A percentile compares a stretch with the other conserved stretches of the same genome.
Evolutionary conservation across 2,888 invertebrate genomes (phyloP).

Genomic region (Anorthoa munda): DNA sequence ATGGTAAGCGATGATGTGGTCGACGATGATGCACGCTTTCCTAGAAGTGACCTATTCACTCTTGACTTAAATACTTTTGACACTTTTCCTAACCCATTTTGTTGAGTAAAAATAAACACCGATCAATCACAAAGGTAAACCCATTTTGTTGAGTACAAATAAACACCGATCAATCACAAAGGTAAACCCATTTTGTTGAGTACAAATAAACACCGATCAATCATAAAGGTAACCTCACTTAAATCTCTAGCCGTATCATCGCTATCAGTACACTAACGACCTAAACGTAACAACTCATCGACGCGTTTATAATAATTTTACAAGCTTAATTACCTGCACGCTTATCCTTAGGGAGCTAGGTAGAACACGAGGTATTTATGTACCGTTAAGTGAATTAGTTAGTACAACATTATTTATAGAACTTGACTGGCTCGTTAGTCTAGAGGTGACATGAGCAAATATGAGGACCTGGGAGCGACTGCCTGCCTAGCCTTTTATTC

Average conservation of each 20-base stretch:
- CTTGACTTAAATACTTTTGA: too few relatives aligned
- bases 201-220: too few relatives aligned
- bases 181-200: neutral
- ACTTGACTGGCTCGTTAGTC: neutral
- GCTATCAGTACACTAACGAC: constrained; percentile 15
- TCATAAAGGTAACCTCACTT: neutral
- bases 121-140: neutral
- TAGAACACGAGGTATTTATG: constrained; percentile 26
- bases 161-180: neutral
- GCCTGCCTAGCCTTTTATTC: neutral
- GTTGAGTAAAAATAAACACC: neutral
- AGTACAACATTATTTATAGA: neutral
- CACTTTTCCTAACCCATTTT: neutral
- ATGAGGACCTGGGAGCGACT: neutral
- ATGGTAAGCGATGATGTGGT: too few relatives aligned
- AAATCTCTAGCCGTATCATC: constrained; percentile 8
- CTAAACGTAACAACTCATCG: constrained; percentile 15
- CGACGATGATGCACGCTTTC: too few relatives aligned
- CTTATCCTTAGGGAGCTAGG: constrained; percentile 31
- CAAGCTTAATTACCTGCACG: constrained; percentile 41
- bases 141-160: neutral
- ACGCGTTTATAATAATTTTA: constrained; percentile 39
- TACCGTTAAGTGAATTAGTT: constrained; percentile 35
- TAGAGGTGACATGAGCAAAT: neutral
- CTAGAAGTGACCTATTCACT: too few relatives aligned